These are phyloP conservation scores for Sebastes trivittatus DNA, from an alignment of 2,797 vertebrate species.

Conservation along the genomic window DNA sequence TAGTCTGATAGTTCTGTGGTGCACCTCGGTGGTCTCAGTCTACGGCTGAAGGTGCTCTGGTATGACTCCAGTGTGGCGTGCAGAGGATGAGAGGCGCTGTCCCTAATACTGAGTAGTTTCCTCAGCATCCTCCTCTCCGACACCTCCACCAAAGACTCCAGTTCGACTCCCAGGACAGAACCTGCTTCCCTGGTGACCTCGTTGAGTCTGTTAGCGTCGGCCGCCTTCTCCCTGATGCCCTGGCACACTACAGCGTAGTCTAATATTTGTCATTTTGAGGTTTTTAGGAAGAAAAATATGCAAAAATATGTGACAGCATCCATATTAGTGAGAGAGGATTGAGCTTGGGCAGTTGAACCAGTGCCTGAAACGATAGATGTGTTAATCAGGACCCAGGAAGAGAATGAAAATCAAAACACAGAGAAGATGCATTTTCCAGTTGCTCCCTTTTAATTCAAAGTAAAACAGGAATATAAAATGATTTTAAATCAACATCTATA, in stretches of 20 bases:
- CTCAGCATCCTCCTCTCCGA: too few relatives aligned
- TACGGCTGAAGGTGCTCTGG: too few relatives aligned
- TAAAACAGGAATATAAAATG: conserved; percentile 64
- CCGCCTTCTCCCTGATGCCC: too few relatives aligned
- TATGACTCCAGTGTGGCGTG: too few relatives aligned
- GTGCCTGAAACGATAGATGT: neutral
- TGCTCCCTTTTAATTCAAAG: conserved; percentile 71
- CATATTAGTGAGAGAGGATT: neutral
- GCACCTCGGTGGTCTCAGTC: too few relatives aligned
- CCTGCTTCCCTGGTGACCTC: rapidly evolving
- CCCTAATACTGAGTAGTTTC: too few relatives aligned
- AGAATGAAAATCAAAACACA: neutral
- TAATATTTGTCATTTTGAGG: neutral
- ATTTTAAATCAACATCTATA: conserved; percentile 51
- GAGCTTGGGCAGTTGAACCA: neutral
- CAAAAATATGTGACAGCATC: neutral
- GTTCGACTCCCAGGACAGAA: too few relatives aligned
- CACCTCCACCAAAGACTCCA: too few relatives aligned
- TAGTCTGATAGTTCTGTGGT: too few relatives aligned
- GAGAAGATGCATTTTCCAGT: neutral
- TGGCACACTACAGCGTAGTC: too few relatives aligned
- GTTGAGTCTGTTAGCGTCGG: too few relatives aligned
- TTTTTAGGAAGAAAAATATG: neutral
- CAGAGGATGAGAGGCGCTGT: too few relatives aligned
- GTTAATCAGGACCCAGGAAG: neutral